Evolutionary conservation across 2,113 vertebrate genomes (phyloP), one percentile per base, ranked within the genome.

Genomic region (Scophthalmus maximus): DNA sequence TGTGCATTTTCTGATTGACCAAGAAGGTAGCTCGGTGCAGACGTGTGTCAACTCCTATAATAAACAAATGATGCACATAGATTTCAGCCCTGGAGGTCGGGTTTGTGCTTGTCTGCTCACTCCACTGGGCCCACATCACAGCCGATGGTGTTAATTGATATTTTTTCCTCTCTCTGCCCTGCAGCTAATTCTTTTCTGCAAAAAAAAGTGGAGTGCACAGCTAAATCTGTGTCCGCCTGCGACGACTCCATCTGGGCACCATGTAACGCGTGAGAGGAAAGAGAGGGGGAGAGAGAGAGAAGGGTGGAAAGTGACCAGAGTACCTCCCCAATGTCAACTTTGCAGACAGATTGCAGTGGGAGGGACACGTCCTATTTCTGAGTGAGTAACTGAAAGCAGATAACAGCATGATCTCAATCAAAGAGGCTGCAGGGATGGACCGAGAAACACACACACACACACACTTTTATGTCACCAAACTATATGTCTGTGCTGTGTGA

Each of bases 331-430:
- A 47, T 72, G 71, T 88, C 84, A 67, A 51, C 57, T 57, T 55
- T 60, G 79, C 78, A 78, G 88, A 89, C 91, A 93, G 92, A 93
- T 89, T 93, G 88, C 36, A 18, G 89, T 90, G 85, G 90, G 91
- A 87, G 91, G 86, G 83, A 84, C 71, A 29, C 17, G 74, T 87
- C 86, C 85, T 82, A 79, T 88, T 89, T 90, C 64, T 82, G 60
- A 81, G 60, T 85, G 83, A 91, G 82, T 82, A 83, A 89, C 57
- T 44, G 82, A 82, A 84, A 85, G 74, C 88, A 91, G 74, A 81
- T 70, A 87, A 90, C 87, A 86, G 62, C 64, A 30, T 79, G 78
- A 76, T 78, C 79, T 77, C 74, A 81, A 63, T 84, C 65, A 81
- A 61, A 87, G 47, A 75, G 65, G 55, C 70, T 77, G 76, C 30